Evolutionary conservation across 2,797 vertebrate species (phyloP), one percentile per base, ranked within the genome.

Genomic region (Pyrrhura leucotis): DNA sequence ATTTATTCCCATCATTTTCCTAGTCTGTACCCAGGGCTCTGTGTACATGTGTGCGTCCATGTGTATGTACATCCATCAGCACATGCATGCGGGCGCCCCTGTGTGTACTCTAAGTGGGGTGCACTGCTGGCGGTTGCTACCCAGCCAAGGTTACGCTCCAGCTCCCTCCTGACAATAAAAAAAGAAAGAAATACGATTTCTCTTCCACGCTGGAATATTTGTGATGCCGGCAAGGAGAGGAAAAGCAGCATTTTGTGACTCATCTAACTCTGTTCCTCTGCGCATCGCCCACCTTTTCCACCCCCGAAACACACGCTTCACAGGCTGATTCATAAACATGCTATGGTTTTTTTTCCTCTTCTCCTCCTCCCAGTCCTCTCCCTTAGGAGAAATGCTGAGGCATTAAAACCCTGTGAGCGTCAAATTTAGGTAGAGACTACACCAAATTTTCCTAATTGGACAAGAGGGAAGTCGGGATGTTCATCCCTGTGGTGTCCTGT

Each of bases 281-380:
- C 39, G 19, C 94, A 75, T 96, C 96, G 97, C 97, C 97, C 96
- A 97, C 97, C 94, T 91, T 47, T 62, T 54, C 97, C 97, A 96
- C 97, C 97, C 93, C 93, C 96, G 37, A 96, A 94, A 92, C 94
- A 95, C 95, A 96, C 96, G 89, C 95, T 97, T n/a, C 69, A 10
- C 80, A 85, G 74, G 56, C 95, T 97, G 97, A 97, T 97, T 95
- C 97, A 97, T 93, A 96, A 96, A 96, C 95, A 92, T 92, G 82
- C 81, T 95, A 92, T 12, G 39, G 65, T 29, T 26, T 29, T 18
- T 48, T 73, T 61, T 45, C 17, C 7, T 17, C 8, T 7, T 0
- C 44, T 65, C 42, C 75, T 89, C 74, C 65, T 74, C 67, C 89
- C 67, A 74, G 63, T 59, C 80, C 72, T 59, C 89, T 94, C 86